Evolutionary conservation across 2,888 invertebrate species (phyloP).

Genomic region (Podabrus alpinus): DNA sequence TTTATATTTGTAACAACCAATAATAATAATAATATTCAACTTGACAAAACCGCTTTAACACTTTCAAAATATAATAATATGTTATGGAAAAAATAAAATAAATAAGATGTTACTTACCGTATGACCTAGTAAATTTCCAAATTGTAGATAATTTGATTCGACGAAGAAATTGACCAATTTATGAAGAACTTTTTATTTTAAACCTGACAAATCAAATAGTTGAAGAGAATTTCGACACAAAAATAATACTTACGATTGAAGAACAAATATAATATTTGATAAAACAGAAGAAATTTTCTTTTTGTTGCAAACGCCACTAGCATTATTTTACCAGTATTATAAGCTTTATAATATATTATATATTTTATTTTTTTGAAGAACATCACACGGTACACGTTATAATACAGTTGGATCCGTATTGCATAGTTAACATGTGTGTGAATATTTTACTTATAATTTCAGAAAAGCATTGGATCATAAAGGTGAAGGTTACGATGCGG

Average conservation of each 20-base stretch:
- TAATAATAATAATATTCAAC: neutral
- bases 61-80: no score
- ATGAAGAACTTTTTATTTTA: neutral
- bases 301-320: neutral
- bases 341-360: neutral
- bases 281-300: neutral
- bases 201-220: neutral
- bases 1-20: neutral
- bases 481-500: slow-evolving; percentile 78
- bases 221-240: neutral
- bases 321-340: neutral
- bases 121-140: neutral
- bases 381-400: neutral
- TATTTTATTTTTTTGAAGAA: neutral
- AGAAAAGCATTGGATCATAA: slow-evolving; percentile 82
- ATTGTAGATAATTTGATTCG: neutral
- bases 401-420: neutral
- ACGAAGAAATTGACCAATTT: neutral
- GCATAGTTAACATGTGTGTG: neutral
- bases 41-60: neutral
- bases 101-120: neutral
- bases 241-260: neutral
- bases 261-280: neutral
- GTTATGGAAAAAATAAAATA: neutral
- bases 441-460: slow-evolving; percentile 50